Percentiles rank a stretch among this genome's conserved stretches.
Conservation (phyloP, 2,797 vertebrate genomes). For the Smutsia gigantea region DNA sequence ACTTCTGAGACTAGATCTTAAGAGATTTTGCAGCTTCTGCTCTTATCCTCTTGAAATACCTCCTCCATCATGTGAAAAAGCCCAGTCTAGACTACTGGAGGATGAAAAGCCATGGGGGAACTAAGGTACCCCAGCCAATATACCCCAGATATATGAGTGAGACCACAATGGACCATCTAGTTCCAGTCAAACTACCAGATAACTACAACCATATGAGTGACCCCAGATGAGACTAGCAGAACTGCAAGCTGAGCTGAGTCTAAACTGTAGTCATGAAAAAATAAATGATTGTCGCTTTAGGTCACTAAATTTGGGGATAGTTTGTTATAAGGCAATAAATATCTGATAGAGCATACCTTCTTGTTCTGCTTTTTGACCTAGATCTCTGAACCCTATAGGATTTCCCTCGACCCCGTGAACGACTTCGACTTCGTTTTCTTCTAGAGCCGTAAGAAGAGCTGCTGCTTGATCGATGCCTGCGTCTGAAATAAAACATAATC, state of each 20-base stretch:
- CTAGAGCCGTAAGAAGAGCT: slow-evolving; percentile 95
- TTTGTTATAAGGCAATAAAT: not conserved
- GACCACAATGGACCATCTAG: not conserved
- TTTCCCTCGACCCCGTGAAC: slow-evolving; percentile 88
- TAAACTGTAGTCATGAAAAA: not conserved
- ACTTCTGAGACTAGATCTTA: slow-evolving; percentile 2
- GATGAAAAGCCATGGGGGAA: not conserved
- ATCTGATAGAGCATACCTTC: slow-evolving; percentile 88
- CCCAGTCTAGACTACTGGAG: not conserved
- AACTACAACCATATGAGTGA: not conserved
- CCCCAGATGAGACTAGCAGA: not conserved
- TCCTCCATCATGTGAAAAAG: not conserved
- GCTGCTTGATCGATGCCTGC: slow-evolving; percentile 93
- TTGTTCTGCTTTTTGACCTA: slow-evolving; percentile 91
- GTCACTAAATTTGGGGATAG: not conserved
- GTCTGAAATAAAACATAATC: slow-evolving; percentile 86
- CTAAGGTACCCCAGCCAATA: not conserved
- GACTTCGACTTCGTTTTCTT: slow-evolving; percentile 93
- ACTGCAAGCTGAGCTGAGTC: not conserved
- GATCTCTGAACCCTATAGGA: slow-evolving; percentile 92
- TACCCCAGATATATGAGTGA: not conserved
- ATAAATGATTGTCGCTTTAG: not conserved
- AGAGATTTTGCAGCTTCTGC: slow-evolving; percentile 7
- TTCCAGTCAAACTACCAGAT: not conserved
- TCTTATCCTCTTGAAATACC: slow-evolving; percentile 8